Evolutionary conservation across 2,888 invertebrate species (phyloP).

Genomic region (Colletes collaris): DNA sequence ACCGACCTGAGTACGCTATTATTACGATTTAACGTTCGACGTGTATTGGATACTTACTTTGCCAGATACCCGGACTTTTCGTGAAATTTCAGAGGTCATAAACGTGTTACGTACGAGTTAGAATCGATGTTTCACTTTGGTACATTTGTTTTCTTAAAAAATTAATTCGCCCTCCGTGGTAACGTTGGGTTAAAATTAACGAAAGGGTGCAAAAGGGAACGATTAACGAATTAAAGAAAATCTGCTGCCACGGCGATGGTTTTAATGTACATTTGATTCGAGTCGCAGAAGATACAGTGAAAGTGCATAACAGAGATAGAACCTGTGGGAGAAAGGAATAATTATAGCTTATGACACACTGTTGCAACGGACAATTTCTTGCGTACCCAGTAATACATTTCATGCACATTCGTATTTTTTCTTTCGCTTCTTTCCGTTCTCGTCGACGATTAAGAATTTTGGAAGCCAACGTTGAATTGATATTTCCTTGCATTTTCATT

Average conservation of each 20-base stretch:
- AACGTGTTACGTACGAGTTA: not conserved
- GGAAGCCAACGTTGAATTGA: too few relatives aligned
- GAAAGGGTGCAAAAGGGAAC: not conserved
- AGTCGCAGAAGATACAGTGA: constrained; percentile 57
- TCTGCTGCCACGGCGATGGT: constrained; percentile 11
- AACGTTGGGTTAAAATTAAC: not conserved
- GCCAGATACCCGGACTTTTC: not conserved
- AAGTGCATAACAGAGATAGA: constrained; percentile 62
- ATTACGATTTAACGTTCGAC: constrained; percentile 43
- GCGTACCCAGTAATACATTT: constrained; percentile 36
- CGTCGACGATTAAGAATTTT: too few relatives aligned
- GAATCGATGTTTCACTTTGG: not conserved
- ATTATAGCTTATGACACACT: constrained; percentile 67
- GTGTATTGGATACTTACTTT: constrained; percentile 1
- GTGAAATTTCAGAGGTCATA: constrained; percentile 13
- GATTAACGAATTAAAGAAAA: not conserved
- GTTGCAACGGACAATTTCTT: constrained; percentile 59
- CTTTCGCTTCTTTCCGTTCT: not conserved
- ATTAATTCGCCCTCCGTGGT: not conserved
- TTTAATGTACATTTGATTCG: constrained; percentile 38
- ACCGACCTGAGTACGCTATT: constrained; percentile 34
- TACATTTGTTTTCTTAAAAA: too few relatives aligned
- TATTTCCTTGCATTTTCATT: too few relatives aligned
- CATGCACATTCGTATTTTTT: constrained; percentile 17
- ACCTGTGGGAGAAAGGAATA: constrained; percentile 69